Conservation (phyloP, 2,113 vertebrate species). For the Anser brachyrhynchus region DNA sequence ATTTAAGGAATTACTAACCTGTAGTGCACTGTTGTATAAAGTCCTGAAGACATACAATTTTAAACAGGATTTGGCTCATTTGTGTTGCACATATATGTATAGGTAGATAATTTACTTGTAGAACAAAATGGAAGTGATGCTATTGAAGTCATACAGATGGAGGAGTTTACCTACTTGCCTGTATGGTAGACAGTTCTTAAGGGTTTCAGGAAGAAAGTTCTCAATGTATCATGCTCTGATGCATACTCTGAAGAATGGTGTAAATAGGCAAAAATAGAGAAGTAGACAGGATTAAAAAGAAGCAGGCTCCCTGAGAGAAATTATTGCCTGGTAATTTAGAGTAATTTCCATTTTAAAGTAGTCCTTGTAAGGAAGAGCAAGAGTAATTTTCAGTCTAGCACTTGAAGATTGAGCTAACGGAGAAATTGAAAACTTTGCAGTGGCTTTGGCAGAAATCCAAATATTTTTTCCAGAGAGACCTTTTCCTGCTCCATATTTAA, state of each 20-base stretch:
- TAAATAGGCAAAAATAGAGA: not conserved
- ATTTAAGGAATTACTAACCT: not conserved
- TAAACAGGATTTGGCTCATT: not conserved
- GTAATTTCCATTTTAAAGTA: conserved; percentile 51
- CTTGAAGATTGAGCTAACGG: conserved; percentile 20
- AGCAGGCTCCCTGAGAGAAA: conserved; percentile 19
- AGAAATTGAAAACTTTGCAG: conserved; percentile 20
- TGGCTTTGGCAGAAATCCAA: not conserved
- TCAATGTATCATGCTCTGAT: not conserved
- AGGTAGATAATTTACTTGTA: not conserved
- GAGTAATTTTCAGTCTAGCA: conserved; percentile 1
- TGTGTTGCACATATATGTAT: accelerated
- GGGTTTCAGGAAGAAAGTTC: not conserved
- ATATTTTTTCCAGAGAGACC: conserved; percentile 11
- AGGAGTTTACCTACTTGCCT: accelerated
- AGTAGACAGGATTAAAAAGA: not conserved
- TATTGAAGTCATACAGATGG: not conserved
- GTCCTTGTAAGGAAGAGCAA: conserved; percentile 7
- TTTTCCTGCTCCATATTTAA: conserved; percentile 22
- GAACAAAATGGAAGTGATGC: not conserved
- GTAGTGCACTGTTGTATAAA: not conserved
- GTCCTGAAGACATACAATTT: not conserved
- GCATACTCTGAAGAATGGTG: not conserved
- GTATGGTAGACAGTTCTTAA: not conserved
- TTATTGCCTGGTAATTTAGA: conserved; percentile 25